Conservation (phyloP, 2,888 invertebrate genomes). For the Ceraclea dissimilis region DNA sequence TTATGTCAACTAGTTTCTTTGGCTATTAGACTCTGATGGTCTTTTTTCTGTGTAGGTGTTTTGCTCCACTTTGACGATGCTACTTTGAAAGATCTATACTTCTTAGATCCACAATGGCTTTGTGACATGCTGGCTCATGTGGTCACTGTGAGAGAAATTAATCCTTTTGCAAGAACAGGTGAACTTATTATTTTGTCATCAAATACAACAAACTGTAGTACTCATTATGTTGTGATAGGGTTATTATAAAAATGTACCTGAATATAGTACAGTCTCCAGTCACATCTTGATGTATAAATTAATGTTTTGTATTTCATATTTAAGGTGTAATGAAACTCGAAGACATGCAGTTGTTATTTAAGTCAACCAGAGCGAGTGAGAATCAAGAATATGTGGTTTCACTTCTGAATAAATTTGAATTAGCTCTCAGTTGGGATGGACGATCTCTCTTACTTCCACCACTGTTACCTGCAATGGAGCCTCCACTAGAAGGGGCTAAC, state of each 20-base stretch:
- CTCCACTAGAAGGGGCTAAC: conserved; percentile 19
- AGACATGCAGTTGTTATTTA: conserved; percentile 87
- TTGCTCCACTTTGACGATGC: conserved; percentile 92
- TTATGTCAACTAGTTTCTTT: not conserved
- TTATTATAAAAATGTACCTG: too few relatives aligned
- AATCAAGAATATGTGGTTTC: conserved; percentile 78
- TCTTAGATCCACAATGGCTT: conserved; percentile 96
- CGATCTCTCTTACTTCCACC: conserved; percentile 87
- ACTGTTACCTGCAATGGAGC: conserved; percentile 65
- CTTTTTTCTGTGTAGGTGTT: too few relatives aligned
- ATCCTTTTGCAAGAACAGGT: conserved; percentile 87
- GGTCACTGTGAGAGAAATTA: conserved; percentile 93
- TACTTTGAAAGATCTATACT: conserved; percentile 88
- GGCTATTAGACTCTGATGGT: too few relatives aligned
- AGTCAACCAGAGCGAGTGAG: conserved; percentile 63
- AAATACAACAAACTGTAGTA: conserved; percentile 19
- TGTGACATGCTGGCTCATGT: conserved; percentile 97
- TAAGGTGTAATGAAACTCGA: conserved; percentile 85
- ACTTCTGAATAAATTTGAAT: conserved; percentile 92
- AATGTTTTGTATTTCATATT: too few relatives aligned
- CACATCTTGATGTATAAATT: too few relatives aligned
- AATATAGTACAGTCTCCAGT: too few relatives aligned
- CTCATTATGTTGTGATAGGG: too few relatives aligned
- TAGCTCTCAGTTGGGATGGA: conserved; percentile 94
- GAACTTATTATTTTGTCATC: conserved; percentile 16